phyloP scores from a whole-genome alignment of 2,113 vertebrate genomes.

The Gambusia holbrooki region DNA sequence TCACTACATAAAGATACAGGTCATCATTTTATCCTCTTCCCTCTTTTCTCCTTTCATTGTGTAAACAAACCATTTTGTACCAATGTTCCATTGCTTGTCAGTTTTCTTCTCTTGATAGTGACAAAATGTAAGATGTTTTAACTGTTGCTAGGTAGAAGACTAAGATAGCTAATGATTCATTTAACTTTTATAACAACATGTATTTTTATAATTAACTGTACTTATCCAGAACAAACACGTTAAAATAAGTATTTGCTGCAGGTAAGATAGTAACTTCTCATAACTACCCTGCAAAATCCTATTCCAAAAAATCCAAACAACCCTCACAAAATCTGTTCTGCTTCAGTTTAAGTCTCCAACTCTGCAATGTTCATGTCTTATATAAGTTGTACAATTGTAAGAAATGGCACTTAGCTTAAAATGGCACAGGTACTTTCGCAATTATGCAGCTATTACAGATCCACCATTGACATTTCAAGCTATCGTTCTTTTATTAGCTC shows the following conservation, averaged over 20 bases:
- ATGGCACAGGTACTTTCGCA: background rate
- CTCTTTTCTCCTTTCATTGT: too few species aligned
- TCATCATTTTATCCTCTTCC: too few species aligned
- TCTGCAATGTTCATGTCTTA: background rate
- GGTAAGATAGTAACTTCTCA: background rate
- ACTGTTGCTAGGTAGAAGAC: too few species aligned
- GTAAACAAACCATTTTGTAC: too few species aligned
- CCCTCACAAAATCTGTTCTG: background rate
- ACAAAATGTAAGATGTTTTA: too few species aligned
- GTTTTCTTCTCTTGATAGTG: too few species aligned
- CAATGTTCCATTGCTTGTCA: too few species aligned
- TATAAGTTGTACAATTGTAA: background rate
- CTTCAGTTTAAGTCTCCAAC: background rate
- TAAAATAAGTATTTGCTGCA: background rate
- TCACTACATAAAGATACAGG: too few species aligned
- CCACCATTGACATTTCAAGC: constrained; percentile 1
- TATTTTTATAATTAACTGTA: too few species aligned
- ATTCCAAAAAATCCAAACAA: background rate
- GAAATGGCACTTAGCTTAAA: background rate
- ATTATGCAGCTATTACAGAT: background rate
- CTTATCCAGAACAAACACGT: background rate
- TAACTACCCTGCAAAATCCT: background rate
- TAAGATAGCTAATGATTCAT: too few species aligned
- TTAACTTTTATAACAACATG: too few species aligned
- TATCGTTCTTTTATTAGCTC: constrained; percentile 1